These are phyloP conservation scores for Chrysolina oricalcia DNA, from an alignment of 2,888 invertebrate species.

Conservation along the genomic window DNA sequence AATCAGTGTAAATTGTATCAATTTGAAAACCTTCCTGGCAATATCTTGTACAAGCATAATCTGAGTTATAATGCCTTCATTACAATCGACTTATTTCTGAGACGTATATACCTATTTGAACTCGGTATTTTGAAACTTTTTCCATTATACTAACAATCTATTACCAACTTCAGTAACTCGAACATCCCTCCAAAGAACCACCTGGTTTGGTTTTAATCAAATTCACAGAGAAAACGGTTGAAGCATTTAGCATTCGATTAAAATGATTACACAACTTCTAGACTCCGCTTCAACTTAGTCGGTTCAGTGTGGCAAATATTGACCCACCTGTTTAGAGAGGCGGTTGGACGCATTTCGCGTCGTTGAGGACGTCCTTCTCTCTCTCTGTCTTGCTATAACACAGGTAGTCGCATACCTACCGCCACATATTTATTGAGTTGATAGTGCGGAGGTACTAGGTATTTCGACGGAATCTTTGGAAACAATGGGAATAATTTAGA, in stretches of 20 bases:
- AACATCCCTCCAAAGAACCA: background rate
- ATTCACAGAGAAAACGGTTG: background rate
- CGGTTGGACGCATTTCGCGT: conserved; percentile 5
- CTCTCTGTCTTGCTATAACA: background rate
- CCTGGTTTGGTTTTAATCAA: background rate
- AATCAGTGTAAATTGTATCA: no score
- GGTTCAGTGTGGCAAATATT: conserved; percentile 44
- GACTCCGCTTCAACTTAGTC: conserved; percentile 1
- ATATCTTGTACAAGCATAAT: no score
- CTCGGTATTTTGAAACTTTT: background rate
- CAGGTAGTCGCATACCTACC: no score
- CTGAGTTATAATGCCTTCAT: background rate
- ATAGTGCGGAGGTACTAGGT: no score
- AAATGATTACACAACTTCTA: conserved; percentile 3
- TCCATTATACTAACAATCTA: background rate
- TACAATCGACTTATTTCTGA: background rate
- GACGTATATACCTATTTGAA: background rate
- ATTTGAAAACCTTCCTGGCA: no score
- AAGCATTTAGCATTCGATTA: conserved; percentile 3
- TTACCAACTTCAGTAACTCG: background rate
- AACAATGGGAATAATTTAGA: no score
- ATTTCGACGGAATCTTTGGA: no score
- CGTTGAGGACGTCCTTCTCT: background rate
- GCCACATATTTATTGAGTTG: no score
- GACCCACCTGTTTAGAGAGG: conserved; percentile 50